phyloP scores from a whole-genome alignment of 2,888 invertebrate genomes.

The Pyrrhosoma nymphula region DNA sequence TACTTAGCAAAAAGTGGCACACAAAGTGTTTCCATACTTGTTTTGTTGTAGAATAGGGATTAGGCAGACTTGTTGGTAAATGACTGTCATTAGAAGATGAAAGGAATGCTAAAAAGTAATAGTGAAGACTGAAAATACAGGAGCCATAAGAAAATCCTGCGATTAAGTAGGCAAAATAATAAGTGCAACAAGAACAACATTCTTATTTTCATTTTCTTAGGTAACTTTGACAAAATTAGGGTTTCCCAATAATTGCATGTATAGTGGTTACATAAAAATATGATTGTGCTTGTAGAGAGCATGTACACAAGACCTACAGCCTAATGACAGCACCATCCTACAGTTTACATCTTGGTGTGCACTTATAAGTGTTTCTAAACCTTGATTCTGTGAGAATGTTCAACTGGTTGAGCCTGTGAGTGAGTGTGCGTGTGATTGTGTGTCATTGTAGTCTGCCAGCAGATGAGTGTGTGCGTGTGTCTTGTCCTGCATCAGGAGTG shows the following conservation, averaged over 20 bases:
- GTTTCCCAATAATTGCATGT: slow-evolving; percentile 54
- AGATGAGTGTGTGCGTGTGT: slow-evolving; percentile 55
- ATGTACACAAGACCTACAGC: slow-evolving; percentile 54
- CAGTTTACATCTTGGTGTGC: slow-evolving; percentile 61
- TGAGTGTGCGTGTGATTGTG: slow-evolving; percentile 25
- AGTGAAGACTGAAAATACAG: slow-evolving; percentile 47
- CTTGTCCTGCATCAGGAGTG: slow-evolving; percentile 67
- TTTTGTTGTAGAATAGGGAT: slow-evolving; percentile 57
- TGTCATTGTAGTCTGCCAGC: slow-evolving; percentile 49
- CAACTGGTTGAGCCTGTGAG: slow-evolving; percentile 3
- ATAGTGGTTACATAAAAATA: slow-evolving; percentile 54
- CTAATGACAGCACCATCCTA: slow-evolving; percentile 50
- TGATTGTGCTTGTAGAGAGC: slow-evolving; percentile 65
- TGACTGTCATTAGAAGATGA: slow-evolving; percentile 36
- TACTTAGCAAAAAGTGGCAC: slow-evolving; percentile 36
- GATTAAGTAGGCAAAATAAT: background rate
- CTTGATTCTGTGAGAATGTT: slow-evolving; percentile 55
- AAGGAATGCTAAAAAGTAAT: slow-evolving; percentile 38
- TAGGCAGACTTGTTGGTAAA: slow-evolving; percentile 43
- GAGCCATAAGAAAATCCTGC: slow-evolving; percentile 27
- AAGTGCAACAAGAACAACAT: slow-evolving; percentile 46
- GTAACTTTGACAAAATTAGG: background rate
- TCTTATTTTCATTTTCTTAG: slow-evolving; percentile 51
- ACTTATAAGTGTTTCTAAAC: slow-evolving; percentile 49
- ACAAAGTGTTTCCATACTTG: slow-evolving; percentile 52